Base-by-base conservation (phyloP, 1,140 invertebrate genomes). In the Yoshiicerus persimilis region DNA sequence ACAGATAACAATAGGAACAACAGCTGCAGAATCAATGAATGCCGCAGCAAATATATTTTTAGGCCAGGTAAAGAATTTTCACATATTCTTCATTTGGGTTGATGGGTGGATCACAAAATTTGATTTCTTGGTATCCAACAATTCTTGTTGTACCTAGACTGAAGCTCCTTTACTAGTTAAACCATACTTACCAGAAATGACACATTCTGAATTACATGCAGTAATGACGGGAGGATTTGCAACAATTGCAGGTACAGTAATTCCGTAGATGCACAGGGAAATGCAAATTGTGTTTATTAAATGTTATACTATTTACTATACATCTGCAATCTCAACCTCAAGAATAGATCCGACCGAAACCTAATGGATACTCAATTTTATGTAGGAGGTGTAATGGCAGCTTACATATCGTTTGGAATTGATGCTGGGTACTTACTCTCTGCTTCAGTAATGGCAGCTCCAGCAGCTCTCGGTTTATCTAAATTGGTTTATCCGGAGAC, bases 201-300 rank as follows among this genome's bases (percentile, higher is more conserved):
- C 98, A 0, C 93, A 94, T 64, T 98, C 97, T 0, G 98, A 99
- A 93, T 92, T 99, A 0, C 97, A 99, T 92, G 95, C 98, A 0
- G 94, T 99, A 20, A 97, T 99, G 96, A 95, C 96, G 5, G 97
- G 96, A 1, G 98, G 98, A 10, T 99, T 99, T 92, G 96, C 98
- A 0, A 98, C 98, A 10, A 97, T 99, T 25, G 97, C 98, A 41
- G 98, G 97, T 94, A 34, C 25, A 23, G n/a, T n/a, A n/a, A n/a
- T n/a, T n/a, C n/a, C n/a, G n/a, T n/a, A n/a, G n/a, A n/a, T n/a
- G n/a, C n/a, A n/a, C n/a, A n/a, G n/a, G n/a, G n/a, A n/a, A n/a
- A n/a, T n/a, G 11, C 30, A 34, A 77, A 27, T 27, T 10, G 56
- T 64, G 9, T 10, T 11, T 11, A 64, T 8, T n/a, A 16, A 64